A percentile compares a stretch with the other conserved stretches of the same genome.
Evolutionary conservation across 2,888 invertebrate genomes (phyloP).

Genomic region (Nyleta sp.): DNA sequence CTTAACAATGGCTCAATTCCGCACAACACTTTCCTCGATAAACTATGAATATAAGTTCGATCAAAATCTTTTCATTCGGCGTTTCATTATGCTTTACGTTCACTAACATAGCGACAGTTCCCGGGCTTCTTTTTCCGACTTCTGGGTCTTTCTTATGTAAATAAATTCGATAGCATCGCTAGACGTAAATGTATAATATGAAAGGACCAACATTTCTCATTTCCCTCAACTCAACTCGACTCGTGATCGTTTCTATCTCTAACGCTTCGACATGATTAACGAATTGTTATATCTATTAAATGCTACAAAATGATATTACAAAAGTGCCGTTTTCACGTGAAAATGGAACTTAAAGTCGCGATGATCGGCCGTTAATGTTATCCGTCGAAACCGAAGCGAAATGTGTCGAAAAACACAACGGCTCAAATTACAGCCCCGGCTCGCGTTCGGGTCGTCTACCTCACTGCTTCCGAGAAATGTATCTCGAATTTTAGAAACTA

Average conservation of each 20-base stretch:
- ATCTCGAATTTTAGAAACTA: slow-evolving; percentile 23
- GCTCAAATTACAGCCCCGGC: slow-evolving; percentile 30
- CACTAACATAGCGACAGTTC: slow-evolving; percentile 20
- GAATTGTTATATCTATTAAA: too few relatives aligned
- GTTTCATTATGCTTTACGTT: slow-evolving; percentile 41
- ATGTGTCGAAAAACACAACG: slow-evolving; percentile 35
- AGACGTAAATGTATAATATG: background rate
- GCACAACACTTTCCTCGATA: slow-evolving; percentile 17
- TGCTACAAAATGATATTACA: too few relatives aligned
- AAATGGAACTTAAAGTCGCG: too few relatives aligned
- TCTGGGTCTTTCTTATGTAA: slow-evolving; percentile 42
- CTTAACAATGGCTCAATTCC: slow-evolving; percentile 28
- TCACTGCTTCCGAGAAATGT: slow-evolving; percentile 22
- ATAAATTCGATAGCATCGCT: slow-evolving; percentile 40
- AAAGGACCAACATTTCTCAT: slow-evolving; percentile 14
- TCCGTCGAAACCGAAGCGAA: slow-evolving; percentile 13
- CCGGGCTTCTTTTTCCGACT: slow-evolving; percentile 24
- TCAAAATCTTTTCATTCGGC: slow-evolving; percentile 33
- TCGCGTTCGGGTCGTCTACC: slow-evolving; percentile 34
- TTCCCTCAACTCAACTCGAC: background rate
- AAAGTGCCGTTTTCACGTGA: too few relatives aligned
- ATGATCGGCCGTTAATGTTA: background rate
- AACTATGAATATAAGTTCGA: slow-evolving; percentile 44
- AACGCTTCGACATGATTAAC: too few relatives aligned
- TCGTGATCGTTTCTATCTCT: too few relatives aligned